Conservation (phyloP, 2,888 invertebrate species). For the Meteorus cinctellus region DNA sequence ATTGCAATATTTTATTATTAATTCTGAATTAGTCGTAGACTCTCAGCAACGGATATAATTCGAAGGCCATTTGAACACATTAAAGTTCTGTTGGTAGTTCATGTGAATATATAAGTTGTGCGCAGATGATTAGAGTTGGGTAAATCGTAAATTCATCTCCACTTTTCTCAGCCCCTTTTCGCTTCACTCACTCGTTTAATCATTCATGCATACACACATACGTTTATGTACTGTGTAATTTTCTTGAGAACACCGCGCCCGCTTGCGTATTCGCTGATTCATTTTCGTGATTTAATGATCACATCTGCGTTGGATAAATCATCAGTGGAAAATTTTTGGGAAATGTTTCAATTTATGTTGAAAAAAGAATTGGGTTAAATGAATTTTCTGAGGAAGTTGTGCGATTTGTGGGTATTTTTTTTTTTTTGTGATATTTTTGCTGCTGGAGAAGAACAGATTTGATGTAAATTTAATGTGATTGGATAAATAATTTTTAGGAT, state of each 20-base stretch:
- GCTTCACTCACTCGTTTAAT: background rate
- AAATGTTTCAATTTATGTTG: background rate
- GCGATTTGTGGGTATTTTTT: no score
- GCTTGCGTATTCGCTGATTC: conserved; percentile 1
- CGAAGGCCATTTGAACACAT: conserved; percentile 40
- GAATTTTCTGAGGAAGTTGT: no score
- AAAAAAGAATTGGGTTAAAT: no score
- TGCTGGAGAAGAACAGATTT: background rate
- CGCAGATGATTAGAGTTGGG: conserved; percentile 45
- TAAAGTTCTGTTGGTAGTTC: conserved; percentile 38
- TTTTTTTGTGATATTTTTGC: no score
- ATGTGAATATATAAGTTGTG: conserved; percentile 36
- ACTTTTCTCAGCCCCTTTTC: conserved; percentile 26
- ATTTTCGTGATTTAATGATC: conserved; percentile 36
- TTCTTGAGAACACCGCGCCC: background rate
- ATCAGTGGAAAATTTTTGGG: conserved; percentile 10
- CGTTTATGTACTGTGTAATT: background rate
- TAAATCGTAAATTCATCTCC: conserved; percentile 47
- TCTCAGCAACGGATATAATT: conserved; percentile 1
- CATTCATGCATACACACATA: background rate
- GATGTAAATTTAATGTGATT: no score
- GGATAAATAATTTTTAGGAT: no score
- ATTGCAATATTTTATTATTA: conserved; percentile 27
- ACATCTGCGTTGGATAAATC: conserved; percentile 26
- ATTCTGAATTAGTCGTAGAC: background rate